A percentile compares a stretch with the other conserved stretches of the same genome.
Conservation (phyloP, 2,888 invertebrate genomes). For the Nycteola revayana region DNA sequence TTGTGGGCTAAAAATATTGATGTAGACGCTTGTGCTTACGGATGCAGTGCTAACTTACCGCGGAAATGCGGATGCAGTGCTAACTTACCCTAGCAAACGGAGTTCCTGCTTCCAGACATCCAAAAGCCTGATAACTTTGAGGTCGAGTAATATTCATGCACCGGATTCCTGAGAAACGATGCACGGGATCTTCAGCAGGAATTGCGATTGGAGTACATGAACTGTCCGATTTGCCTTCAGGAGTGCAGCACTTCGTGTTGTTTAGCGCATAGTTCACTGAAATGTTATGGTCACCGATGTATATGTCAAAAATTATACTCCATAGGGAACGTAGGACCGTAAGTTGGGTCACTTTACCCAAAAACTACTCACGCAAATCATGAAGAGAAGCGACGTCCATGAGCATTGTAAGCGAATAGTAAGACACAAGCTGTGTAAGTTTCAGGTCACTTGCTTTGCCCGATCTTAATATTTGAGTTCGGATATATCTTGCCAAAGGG, state of each 20-base stretch:
- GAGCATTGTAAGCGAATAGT: slow-evolving; percentile 7
- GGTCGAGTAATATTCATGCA: slow-evolving; percentile 47
- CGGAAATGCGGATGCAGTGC: no score
- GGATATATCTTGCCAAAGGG: slow-evolving; percentile 6
- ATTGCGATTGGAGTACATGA: slow-evolving; percentile 36
- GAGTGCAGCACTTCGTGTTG: slow-evolving; percentile 10
- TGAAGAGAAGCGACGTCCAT: slow-evolving; percentile 12
- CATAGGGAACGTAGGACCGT: no score
- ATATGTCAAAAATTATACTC: no score
- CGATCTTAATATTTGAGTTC: slow-evolving; percentile 4
- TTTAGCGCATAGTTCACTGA: slow-evolving; percentile 8
- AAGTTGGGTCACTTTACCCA: no score
- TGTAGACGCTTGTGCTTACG: no score
- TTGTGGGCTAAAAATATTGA: no score
- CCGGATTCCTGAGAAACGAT: slow-evolving; percentile 39
- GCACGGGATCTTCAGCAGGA: slow-evolving; percentile 41
- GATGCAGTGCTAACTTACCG: no score
- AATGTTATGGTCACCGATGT: no score
- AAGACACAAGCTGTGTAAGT: slow-evolving; percentile 11
- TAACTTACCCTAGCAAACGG: slow-evolving; percentile 12
- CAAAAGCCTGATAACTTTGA: slow-evolving; percentile 36
- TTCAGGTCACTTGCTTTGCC: slow-evolving; percentile 9
- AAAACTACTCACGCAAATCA: slow-evolving; percentile 11
- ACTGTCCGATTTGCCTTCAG: slow-evolving; percentile 31
- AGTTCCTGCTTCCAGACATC: slow-evolving; percentile 26